Conservation (phyloP, 2,113 vertebrate genomes). For the Notothenia rossii region DNA sequence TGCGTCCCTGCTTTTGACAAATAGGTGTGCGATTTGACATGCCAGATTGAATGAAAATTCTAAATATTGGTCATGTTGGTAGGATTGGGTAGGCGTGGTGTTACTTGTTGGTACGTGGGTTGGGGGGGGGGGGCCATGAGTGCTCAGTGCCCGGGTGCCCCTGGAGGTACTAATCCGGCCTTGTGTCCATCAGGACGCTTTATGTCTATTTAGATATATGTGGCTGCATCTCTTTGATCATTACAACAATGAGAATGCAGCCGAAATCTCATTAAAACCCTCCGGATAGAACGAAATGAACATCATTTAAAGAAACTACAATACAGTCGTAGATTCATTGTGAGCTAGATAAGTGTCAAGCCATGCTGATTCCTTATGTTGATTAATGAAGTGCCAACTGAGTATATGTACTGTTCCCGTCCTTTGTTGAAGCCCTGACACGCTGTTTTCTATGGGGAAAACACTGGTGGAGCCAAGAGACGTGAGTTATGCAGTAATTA, state of each 20-base stretch:
- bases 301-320: constrained; percentile 44
- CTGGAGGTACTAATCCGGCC: no score
- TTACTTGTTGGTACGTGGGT: no score
- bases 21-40: no score
- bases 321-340: constrained; percentile 28
- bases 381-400: constrained; percentile 80
- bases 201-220: constrained; percentile 41
- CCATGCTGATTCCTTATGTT: constrained; percentile 68
- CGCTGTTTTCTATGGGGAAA: constrained; percentile 75
- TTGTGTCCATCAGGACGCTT: constrained; percentile 41
- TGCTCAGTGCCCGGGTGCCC: no score
- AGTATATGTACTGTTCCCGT: constrained; percentile 68
- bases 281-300: constrained; percentile 31
- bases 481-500: constrained; percentile 77
- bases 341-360: constrained; percentile 60
- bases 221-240: constrained; percentile 43
- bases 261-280: constrained; percentile 57
- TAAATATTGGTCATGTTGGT: no score
- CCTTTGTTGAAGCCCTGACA: constrained; percentile 71
- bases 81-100: no score
- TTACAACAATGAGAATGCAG: constrained; percentile 49
- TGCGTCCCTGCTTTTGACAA: no score
- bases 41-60: no score
- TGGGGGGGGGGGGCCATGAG: no score
- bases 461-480: constrained; percentile 67